Evolutionary conservation across 2,113 vertebrate genomes (phyloP).

Genomic region (Sarotherodon lohbergeri): DNA sequence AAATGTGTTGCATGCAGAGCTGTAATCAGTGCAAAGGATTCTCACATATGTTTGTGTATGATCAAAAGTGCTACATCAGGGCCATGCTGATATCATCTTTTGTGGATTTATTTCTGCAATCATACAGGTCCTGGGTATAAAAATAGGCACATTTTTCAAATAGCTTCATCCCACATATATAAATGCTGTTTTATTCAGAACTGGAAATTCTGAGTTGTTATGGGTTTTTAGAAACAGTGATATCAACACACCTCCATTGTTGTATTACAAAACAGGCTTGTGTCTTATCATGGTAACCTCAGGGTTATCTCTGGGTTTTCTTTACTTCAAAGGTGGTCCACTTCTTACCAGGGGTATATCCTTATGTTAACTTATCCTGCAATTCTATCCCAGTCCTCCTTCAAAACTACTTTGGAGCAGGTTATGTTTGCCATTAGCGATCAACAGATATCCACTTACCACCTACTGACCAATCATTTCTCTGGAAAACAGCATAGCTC

Average conservation of each 20-base stretch:
- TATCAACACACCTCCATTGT: not conserved
- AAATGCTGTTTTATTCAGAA: fast-evolving
- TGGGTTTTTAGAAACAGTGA: not conserved
- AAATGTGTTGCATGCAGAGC: fast-evolving
- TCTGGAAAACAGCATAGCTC: not conserved
- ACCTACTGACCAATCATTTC: not conserved
- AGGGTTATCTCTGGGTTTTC: fast-evolving
- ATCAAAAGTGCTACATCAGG: fast-evolving
- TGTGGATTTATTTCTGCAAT: fast-evolving
- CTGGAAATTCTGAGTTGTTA: not conserved
- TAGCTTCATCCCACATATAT: not conserved
- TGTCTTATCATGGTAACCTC: not conserved
- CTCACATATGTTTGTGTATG: fast-evolving
- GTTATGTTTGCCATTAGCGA: fast-evolving
- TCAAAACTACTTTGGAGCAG: fast-evolving
- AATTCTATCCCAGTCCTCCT: too few species aligned
- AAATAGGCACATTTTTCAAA: fast-evolving
- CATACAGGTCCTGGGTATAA: fast-evolving
- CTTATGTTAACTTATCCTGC: not conserved
- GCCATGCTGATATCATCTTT: fast-evolving
- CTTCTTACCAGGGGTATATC: not conserved
- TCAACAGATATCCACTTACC: not conserved
- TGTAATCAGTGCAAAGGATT: fast-evolving
- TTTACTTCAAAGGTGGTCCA: fast-evolving
- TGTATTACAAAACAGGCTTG: fast-evolving